Conservation (phyloP, 2,888 invertebrate genomes). For the Seladonia tumulorum region DNA sequence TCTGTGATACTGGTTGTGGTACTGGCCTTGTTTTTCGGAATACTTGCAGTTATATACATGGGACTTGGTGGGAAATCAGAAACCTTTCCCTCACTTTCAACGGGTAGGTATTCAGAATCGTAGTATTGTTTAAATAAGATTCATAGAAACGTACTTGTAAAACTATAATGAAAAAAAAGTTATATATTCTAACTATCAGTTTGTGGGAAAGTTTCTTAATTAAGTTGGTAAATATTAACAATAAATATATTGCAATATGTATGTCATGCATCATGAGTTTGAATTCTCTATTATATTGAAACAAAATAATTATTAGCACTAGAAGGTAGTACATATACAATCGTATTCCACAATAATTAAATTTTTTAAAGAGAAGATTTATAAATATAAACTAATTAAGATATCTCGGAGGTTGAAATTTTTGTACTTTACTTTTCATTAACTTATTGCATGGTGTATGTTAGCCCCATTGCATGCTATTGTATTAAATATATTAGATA, state of each 20-base stretch:
- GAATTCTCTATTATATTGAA: constrained; percentile 14
- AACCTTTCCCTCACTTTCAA: constrained; percentile 78
- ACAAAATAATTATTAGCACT: constrained; percentile 23
- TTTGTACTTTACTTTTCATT: constrained; percentile 17
- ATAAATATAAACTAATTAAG: constrained; percentile 3
- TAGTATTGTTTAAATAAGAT: constrained; percentile 57
- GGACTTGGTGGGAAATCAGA: constrained; percentile 83
- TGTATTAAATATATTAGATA: constrained; percentile 16
- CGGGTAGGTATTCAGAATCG: constrained; percentile 81
- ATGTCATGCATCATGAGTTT: constrained; percentile 18
- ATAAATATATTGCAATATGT: constrained; percentile 30
- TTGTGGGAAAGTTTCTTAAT: constrained; percentile 43
- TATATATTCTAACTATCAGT: constrained; percentile 43
- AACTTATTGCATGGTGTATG: constrained; percentile 16
- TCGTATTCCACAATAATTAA: constrained; percentile 21
- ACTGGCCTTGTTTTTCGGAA: constrained; percentile 82
- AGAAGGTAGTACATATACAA: constrained; percentile 11
- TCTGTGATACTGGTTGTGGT: constrained; percentile 83
- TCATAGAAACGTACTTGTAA: constrained; percentile 14
- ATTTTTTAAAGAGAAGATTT: constrained; percentile 17
- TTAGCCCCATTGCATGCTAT: constrained; percentile 28
- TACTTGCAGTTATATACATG: constrained; percentile 83
- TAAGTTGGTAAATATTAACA: constrained; percentile 38
- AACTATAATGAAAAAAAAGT: constrained; percentile 28
- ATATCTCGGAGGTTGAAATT: constrained; percentile 2